A percentile compares a stretch with the other conserved stretches of the same genome.
Conservation (phyloP, 1,140 invertebrate species). For the Drosophila malerkotliana region DNA sequence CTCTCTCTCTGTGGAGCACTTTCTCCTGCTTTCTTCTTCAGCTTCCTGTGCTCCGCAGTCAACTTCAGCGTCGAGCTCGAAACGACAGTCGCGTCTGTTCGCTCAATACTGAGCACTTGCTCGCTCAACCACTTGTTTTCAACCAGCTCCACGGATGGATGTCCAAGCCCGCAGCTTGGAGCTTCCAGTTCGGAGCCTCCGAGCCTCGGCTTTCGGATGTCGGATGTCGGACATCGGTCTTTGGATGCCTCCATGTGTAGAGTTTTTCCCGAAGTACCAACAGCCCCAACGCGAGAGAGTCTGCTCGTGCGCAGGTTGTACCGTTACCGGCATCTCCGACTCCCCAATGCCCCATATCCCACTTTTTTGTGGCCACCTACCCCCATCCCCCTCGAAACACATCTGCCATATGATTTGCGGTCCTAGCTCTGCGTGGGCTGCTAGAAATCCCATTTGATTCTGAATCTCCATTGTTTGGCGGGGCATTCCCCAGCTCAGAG, state of each 20-base stretch:
- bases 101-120: conserved; percentile 66
- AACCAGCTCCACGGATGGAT: conserved; percentile 45
- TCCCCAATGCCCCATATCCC: conserved; percentile 21
- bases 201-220: background rate
- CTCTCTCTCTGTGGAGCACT: conserved; percentile 8
- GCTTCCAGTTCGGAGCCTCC: background rate
- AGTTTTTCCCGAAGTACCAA: conserved; percentile 38
- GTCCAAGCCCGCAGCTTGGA: background rate
- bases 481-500: conserved; percentile 35
- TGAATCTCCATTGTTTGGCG: conserved; percentile 10
- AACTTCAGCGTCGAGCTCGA: conserved; percentile 61
- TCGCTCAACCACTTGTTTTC: conserved; percentile 83
- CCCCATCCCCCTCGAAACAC: background rate
- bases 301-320: conserved; percentile 32
- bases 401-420: conserved; percentile 45
- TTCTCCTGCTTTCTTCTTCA: conserved; percentile 23
- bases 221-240: background rate
- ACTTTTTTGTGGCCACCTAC: background rate
- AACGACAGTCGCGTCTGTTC: conserved; percentile 72
- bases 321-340: conserved; percentile 38
- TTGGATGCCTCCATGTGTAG: conserved; percentile 30
- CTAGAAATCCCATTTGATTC: conserved; percentile 5
- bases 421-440: conserved; percentile 28
- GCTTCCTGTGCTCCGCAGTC: conserved; percentile 48
- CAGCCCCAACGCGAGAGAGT: conserved; percentile 7